phyloP scores from a whole-genome alignment of 2,888 invertebrate species.

The Cosmopolites sordidus region DNA sequence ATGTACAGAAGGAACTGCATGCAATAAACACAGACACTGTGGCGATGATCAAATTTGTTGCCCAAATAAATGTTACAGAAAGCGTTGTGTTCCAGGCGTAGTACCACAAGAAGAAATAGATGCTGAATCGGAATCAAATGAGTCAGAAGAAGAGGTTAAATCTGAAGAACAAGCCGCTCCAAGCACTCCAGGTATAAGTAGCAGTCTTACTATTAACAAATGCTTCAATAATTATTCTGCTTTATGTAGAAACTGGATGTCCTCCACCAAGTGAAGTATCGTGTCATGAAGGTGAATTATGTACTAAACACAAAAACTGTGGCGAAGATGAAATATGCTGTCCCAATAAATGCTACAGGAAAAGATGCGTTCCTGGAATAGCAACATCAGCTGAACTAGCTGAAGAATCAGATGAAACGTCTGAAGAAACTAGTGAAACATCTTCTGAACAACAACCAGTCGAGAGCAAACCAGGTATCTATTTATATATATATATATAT shows the following conservation, averaged over 20 bases:
- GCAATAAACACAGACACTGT: constrained; percentile 22
- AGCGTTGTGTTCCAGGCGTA: constrained; percentile 19
- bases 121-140: constrained; percentile 24
- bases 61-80: constrained; percentile 26
- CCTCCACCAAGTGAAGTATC: constrained; percentile 21
- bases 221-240: no score
- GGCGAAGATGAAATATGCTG: constrained; percentile 25
- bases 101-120: constrained; percentile 22
- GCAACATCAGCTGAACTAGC: constrained; percentile 22
- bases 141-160: constrained; percentile 30
- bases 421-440: constrained; percentile 12
- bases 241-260: constrained; percentile 24
- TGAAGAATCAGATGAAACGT: constrained; percentile 22
- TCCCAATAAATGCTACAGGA: constrained; percentile 28
- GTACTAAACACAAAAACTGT: constrained; percentile 25
- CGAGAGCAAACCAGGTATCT: neutral
- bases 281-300: constrained; percentile 24
- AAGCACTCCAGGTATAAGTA: constrained; percentile 10
- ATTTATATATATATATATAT: neutral
- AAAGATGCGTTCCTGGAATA: constrained; percentile 22
- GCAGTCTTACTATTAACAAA: no score
- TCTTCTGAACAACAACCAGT: neutral
- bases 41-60: constrained; percentile 26
- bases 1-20: constrained; percentile 22
- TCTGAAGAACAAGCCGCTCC: constrained; percentile 17